Evolutionary conservation across 2,113 vertebrate species (phyloP).

Genomic region (Pithys albifrons): DNA sequence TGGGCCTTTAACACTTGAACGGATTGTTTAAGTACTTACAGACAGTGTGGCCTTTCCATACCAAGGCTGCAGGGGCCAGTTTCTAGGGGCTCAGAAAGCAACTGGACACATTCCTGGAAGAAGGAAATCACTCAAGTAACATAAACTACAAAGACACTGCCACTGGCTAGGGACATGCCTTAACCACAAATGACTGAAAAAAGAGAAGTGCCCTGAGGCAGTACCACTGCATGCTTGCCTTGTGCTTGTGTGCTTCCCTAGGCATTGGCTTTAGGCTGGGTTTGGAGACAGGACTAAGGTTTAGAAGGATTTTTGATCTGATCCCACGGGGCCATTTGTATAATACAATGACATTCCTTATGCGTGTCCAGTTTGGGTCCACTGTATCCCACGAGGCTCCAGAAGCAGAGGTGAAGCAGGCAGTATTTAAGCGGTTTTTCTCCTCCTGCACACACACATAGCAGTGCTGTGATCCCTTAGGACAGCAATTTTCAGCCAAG

Average conservation of each 20-base stretch:
- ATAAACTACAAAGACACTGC: slow-evolving; percentile 42
- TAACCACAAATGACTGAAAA: neutral
- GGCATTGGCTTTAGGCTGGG: neutral
- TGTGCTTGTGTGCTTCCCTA: neutral
- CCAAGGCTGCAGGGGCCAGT: neutral
- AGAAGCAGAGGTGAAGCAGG: neutral
- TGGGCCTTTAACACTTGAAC: slow-evolving; percentile 25
- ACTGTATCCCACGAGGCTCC: neutral
- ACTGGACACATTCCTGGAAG: neutral
- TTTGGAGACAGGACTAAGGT: neutral
- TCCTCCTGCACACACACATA: too few species aligned
- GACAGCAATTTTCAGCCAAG: neutral
- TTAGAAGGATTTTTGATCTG: neutral
- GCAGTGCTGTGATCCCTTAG: rapidly evolving
- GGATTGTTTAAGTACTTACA: slow-evolving; percentile 31
- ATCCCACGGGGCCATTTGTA: neutral
- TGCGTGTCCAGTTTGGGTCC: neutral
- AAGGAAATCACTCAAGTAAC: slow-evolving; percentile 30
- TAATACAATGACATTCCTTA: neutral
- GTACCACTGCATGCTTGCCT: neutral
- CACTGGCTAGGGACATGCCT: slow-evolving; percentile 16
- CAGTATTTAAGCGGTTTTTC: rapidly evolving
- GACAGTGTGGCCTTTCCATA: neutral
- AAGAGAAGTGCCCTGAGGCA: neutral
- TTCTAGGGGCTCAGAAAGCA: slow-evolving; percentile 2